phyloP scores from a whole-genome alignment of 2,888 invertebrate species.

The Heterodera filipjevi region DNA sequence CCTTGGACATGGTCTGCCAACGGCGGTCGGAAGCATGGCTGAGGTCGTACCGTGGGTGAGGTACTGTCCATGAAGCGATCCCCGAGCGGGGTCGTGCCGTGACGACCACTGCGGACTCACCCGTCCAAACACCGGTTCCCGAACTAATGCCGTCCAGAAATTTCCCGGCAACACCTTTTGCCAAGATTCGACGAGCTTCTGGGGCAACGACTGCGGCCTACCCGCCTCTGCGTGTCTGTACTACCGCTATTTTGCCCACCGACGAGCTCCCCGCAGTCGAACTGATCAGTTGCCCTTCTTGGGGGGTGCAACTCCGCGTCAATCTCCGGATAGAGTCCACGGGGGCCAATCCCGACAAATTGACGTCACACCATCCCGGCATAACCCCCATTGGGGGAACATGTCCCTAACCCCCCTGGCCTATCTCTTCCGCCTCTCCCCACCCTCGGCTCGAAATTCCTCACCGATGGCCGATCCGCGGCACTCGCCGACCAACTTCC shows the following conservation, averaged over 20 bases:
- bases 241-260: not conserved
- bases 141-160: not conserved
- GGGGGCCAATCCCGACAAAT: not conserved
- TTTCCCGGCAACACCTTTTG: slow-evolving; percentile 8
- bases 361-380: not conserved
- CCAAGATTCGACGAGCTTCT: not conserved
- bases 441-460: not conserved
- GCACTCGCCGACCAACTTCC: slow-evolving; percentile 4
- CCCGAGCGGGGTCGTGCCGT: not conserved
- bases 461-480: not conserved
- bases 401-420: not conserved
- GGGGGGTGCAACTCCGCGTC: not conserved
- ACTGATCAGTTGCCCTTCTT: not conserved
- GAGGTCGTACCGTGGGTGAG: not conserved
- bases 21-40: not conserved
- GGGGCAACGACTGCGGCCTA: not conserved
- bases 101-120: not conserved
- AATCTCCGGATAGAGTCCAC: not conserved
- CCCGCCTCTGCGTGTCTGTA: not conserved
- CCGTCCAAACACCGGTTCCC: not conserved
- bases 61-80: not conserved
- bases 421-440: not conserved
- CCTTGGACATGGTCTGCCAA: not conserved
- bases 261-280: not conserved
- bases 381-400: not conserved